Evolutionary conservation across 2,797 vertebrate species (phyloP).

Genomic region (Microctenopoma steveboyesi): DNA sequence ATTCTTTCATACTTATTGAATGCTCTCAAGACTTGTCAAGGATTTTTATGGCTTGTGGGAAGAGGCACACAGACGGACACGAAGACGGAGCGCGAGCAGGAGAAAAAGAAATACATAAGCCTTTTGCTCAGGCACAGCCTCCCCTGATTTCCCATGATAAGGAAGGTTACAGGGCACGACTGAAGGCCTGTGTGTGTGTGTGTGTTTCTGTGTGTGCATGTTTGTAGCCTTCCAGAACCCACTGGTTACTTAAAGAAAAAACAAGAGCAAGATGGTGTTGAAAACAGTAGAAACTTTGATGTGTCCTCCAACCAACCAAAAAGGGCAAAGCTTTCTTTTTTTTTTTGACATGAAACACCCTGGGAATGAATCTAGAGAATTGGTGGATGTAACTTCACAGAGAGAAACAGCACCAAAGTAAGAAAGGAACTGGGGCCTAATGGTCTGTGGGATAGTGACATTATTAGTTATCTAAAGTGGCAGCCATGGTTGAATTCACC

Average conservation of each 20-base stretch:
- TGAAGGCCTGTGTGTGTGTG: conserved; percentile 23
- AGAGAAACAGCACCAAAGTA: conserved; percentile 15
- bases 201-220: conserved; percentile 3
- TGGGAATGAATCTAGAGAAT: conserved; percentile 32
- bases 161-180: conserved; percentile 52
- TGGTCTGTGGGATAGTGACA: conserved; percentile 37
- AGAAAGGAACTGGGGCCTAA: conserved; percentile 34
- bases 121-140: conserved; percentile 50
- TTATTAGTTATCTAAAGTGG: conserved; percentile 60
- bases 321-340: conserved; percentile 62
- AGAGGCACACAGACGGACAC: conserved; percentile 26
- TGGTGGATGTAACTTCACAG: conserved; percentile 13
- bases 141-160: conserved; percentile 71
- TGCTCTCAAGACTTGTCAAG: conserved; percentile 26
- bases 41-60: conserved; percentile 31
- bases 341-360: conserved; percentile 54
- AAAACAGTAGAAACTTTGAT: conserved; percentile 55
- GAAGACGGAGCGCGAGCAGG: neutral
- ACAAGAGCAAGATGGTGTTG: conserved; percentile 26
- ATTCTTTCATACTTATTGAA: conserved; percentile 31
- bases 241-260: conserved; percentile 37
- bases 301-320: conserved; percentile 65
- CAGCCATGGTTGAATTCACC: conserved; percentile 37
- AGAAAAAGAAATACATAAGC: conserved; percentile 34
- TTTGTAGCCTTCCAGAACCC: conserved; percentile 34